Evolutionary conservation across 2,113 vertebrate genomes (phyloP).

Genomic region (Scomber japonicus): DNA sequence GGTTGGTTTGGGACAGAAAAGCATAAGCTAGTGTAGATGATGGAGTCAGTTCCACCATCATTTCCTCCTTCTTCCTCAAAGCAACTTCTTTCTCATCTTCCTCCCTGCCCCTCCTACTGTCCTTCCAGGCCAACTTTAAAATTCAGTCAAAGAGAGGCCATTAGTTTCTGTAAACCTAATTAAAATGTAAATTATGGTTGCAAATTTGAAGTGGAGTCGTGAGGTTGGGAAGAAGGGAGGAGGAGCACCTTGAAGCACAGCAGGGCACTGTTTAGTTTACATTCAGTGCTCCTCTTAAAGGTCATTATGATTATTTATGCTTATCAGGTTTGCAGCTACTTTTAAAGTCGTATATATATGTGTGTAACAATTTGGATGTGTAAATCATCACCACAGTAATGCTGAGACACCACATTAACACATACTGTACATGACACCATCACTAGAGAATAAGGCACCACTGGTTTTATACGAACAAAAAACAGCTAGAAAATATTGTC

Average conservation of each 20-base stretch:
- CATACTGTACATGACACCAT: neutral
- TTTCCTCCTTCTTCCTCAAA: slow-evolving; percentile 30
- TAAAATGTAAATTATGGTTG: neutral
- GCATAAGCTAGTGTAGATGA: slow-evolving; percentile 43
- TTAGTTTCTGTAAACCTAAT: slow-evolving; percentile 9
- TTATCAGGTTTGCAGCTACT: neutral
- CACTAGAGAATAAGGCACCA: neutral
- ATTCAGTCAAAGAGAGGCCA: neutral
- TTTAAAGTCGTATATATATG: slow-evolving; percentile 6
- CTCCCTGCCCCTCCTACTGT: neutral
- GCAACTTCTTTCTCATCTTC: slow-evolving; percentile 10
- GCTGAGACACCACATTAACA: neutral
- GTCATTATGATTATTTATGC: slow-evolving; percentile 8
- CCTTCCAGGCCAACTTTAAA: slow-evolving; percentile 8
- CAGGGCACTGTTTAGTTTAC: neutral
- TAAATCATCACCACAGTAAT: slow-evolving; percentile 10
- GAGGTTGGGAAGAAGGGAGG: neutral
- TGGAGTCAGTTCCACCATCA: slow-evolving; percentile 38
- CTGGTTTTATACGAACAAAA: neutral
- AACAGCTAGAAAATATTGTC: neutral
- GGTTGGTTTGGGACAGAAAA: slow-evolving; percentile 40
- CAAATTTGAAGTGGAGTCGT: slow-evolving; percentile 4
- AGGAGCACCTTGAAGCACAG: neutral
- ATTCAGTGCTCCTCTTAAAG: neutral
- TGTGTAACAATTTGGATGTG: slow-evolving; percentile 5